Base-by-base conservation (phyloP, 2,113 vertebrate species). In the Proterorhinus semilunaris region DNA sequence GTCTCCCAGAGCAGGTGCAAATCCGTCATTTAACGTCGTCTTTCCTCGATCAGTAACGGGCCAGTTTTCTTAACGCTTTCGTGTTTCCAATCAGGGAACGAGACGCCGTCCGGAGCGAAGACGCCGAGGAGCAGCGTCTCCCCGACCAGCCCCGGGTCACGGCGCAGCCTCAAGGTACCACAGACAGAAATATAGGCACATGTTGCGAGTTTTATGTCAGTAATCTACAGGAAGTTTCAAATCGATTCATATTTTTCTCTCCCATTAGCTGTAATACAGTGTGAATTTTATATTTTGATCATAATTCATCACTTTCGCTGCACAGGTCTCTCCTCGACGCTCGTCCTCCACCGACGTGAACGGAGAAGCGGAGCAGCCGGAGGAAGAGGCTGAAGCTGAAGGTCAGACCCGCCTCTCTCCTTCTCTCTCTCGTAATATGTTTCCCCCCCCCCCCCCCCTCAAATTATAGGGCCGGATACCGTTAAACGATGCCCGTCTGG, bases 111-210 rank as follows among this genome's bases (percentile, higher is more conserved):
- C 43, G 94, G 93, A 0, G 94, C 91, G 50, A 97, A 92, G 85
- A 94, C 95, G 4, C 91, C 93, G 0, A 94, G 95, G 65, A 95
- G 95, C 48, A 95, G 94, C 49, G 94, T 95, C 63, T 96, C 96
- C 21, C 94, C 96, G 66, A 94, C 94, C 44, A 97, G 96, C 63
- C 96, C 97, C 6, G 93, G 93, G 66, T 93, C 95, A 47, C 91
- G 92, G 69, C 92, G 92, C 76, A 94, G 93, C 82, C 85, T 93
- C 62, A 98, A 96, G 93, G 98, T 98, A 88, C 27, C 27, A 36
- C 27, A 36, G 27, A 36, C 27, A 36, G 4, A 36, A 36, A 36
- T 36, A 36, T 21, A 21, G 21, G 21, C 21, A n/a, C n/a, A n/a
- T n/a, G n/a, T n/a, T n/a, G n/a, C n/a, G n/a, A n/a, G n/a, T n/a